These are phyloP conservation scores for Cnemophilus loriae DNA, from an alignment of 2,113 vertebrate genomes.

Conservation along the genomic window DNA sequence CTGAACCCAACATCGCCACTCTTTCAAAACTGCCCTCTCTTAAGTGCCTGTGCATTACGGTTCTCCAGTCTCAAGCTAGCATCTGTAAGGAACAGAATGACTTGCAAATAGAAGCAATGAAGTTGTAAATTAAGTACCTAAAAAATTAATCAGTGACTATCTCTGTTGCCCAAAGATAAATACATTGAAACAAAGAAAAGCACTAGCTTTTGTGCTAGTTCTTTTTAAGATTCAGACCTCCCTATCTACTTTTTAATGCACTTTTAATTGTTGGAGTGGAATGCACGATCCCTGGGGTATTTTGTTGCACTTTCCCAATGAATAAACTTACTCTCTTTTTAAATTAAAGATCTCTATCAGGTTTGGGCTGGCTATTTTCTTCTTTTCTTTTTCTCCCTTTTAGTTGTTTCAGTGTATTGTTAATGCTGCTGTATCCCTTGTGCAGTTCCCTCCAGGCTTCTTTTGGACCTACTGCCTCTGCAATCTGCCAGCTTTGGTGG, in stretches of 20 bases:
- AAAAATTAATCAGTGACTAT: conserved; percentile 37
- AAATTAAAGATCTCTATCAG: conserved; percentile 75
- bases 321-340: conserved; percentile 67
- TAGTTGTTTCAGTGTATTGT: conserved; percentile 28
- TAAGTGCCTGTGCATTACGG: neutral
- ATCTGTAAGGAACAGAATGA: conserved; percentile 5
- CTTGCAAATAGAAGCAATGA: conserved; percentile 21
- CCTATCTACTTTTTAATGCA: conserved; percentile 57
- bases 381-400: neutral
- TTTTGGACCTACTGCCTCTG: neutral
- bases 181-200: conserved; percentile 21
- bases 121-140: conserved; percentile 37
- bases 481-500: neutral
- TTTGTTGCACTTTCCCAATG: conserved; percentile 59
- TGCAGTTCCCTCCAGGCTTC: neutral
- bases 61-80: neutral
- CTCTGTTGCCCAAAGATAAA: conserved; percentile 49
- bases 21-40: neutral
- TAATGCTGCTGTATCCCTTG: conserved; percentile 3
- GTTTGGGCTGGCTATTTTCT: conserved; percentile 17
- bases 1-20: neutral
- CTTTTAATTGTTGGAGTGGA: conserved; percentile 65
- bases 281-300: conserved; percentile 26
- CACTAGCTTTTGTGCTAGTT: conserved; percentile 16
- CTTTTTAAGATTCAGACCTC: conserved; percentile 30